Percentiles rank a stretch among this genome's conserved stretches.
Evolutionary conservation across 2,888 invertebrate genomes (phyloP).

Genomic region (Plutella xylostella): DNA sequence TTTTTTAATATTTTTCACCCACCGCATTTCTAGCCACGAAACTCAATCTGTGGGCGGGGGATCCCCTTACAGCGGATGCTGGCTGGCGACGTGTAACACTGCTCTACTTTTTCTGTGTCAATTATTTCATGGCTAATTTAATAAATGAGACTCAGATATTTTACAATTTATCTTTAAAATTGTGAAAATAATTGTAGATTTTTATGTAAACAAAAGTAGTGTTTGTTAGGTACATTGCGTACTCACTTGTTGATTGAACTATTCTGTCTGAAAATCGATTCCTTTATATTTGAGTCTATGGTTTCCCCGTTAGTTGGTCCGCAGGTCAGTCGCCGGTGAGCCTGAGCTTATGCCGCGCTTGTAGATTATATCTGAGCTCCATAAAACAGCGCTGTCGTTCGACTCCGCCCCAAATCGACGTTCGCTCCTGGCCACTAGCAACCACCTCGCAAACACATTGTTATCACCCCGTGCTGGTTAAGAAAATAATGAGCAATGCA

Average conservation of each 20-base stretch:
- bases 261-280: neutral
- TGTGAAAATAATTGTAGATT: too few relatives aligned
- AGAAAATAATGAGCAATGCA: too few relatives aligned
- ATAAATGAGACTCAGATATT: neutral
- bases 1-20: constrained; percentile 30
- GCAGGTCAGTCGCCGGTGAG: too few relatives aligned
- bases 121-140: neutral
- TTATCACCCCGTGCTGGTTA: neutral
- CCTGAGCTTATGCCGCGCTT: too few relatives aligned
- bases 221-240: neutral
- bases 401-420: constrained; percentile 27
- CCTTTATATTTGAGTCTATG: too few relatives aligned
- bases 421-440: constrained; percentile 9
- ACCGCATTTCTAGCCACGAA: constrained; percentile 49
- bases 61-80: constrained; percentile 51
- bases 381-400: constrained; percentile 30
- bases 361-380: neutral
- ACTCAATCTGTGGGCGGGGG: constrained; percentile 35
- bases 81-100: constrained; percentile 21
- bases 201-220: too few relatives aligned
- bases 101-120: constrained; percentile 3
- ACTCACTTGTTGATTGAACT: neutral
- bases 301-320: neutral
- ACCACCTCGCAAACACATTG: neutral
- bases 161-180: too few relatives aligned